Percentiles rank a stretch among this genome's conserved stretches.
These are phyloP conservation scores for Reticulitermes lucifugus DNA, from an alignment of 2,888 invertebrate species.

Conservation along the genomic window DNA sequence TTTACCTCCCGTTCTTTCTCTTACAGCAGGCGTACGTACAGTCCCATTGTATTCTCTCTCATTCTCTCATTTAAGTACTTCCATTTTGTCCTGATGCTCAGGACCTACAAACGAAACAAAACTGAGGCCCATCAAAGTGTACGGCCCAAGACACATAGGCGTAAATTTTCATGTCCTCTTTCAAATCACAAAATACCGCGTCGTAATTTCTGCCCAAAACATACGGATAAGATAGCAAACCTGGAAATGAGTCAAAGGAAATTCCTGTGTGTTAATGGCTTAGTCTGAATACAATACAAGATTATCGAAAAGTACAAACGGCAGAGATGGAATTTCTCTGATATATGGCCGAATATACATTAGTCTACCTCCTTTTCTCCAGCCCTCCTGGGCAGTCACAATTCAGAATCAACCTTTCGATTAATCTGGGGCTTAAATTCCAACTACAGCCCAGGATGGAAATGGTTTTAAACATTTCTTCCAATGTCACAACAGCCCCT, in stretches of 20 bases:
- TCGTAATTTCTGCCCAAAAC: no score
- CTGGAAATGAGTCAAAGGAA: background rate
- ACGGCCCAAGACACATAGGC: background rate
- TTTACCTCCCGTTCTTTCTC: no score
- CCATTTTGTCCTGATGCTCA: background rate
- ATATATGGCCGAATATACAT: no score
- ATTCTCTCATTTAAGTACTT: background rate
- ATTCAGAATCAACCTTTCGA: no score
- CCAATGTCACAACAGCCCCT: no score
- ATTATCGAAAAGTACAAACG: background rate
- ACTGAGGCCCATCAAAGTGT: background rate
- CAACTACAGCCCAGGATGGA: no score
- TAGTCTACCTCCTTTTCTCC: no score
- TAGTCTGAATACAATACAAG: background rate
- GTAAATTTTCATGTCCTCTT: background rate
- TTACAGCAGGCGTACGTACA: background rate
- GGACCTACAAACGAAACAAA: background rate
- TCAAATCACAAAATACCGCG: background rate
- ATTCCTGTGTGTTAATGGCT: background rate
- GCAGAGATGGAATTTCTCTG: no score
- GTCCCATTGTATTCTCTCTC: background rate
- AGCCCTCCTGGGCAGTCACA: no score
- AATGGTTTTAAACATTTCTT: no score
- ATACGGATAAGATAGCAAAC: background rate
- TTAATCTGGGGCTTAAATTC: no score